These are phyloP conservation scores for Drosophila sucinea DNA, from an alignment of 1,140 invertebrate species.

Conservation along the genomic window DNA sequence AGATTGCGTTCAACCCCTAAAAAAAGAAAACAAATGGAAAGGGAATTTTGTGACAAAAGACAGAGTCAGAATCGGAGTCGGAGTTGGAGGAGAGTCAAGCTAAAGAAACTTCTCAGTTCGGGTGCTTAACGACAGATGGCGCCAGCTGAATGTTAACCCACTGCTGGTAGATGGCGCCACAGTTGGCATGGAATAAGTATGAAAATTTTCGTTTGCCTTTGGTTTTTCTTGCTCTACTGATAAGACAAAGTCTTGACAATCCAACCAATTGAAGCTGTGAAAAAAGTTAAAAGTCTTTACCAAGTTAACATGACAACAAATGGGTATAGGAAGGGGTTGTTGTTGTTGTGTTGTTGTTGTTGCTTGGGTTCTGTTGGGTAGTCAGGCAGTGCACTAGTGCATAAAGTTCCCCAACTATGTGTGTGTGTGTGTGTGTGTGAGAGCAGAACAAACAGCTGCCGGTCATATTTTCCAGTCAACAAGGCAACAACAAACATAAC, in stretches of 20 bases:
- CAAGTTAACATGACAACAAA: constrained; percentile 36
- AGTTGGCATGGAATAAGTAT: not conserved
- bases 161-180: constrained; percentile 52
- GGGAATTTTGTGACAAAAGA: not conserved
- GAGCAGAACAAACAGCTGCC: constrained; percentile 71
- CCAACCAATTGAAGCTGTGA: constrained; percentile 8
- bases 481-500: constrained; percentile 75
- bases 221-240: not conserved
- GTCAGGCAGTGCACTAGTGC: constrained; percentile 19
- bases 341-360: not conserved
- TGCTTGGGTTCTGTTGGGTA: not conserved
- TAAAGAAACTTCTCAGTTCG: constrained; percentile 42
- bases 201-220: not conserved
- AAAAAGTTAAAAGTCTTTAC: constrained; percentile 32
- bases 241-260: constrained; percentile 13
- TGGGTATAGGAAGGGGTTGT: not conserved
- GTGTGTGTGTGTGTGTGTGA: constrained; percentile 18
- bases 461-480: constrained; percentile 78
- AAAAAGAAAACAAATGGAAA: not conserved
- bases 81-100: not conserved
- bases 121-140: constrained; percentile 55
- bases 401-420: constrained; percentile 46
- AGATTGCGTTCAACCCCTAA: not conserved
- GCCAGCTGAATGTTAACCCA: constrained; percentile 7
- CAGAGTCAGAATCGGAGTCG: not conserved